Conservation (phyloP, 1,140 invertebrate species). For the Samia ricini region DNA sequence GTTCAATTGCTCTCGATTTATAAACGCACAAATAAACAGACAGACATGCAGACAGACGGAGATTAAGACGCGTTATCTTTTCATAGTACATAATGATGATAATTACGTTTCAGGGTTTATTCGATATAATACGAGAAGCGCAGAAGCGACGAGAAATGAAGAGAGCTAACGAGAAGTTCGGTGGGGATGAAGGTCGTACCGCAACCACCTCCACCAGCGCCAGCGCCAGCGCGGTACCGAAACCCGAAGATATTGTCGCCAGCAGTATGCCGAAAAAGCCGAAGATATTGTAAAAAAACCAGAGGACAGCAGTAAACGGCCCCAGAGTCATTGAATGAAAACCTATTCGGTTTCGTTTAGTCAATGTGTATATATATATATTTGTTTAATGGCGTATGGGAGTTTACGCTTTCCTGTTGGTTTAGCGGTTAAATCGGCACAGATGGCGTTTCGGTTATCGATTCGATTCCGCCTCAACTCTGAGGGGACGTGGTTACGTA, state of each 20-base stretch:
- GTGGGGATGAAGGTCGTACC: too few species aligned
- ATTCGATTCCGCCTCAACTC: not conserved
- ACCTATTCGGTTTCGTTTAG: constrained; percentile 18
- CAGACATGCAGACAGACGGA: too few species aligned
- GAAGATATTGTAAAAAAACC: constrained; percentile 20
- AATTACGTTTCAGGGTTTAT: constrained; percentile 53
- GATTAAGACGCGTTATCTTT: too few species aligned
- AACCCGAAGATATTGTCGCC: not conserved
- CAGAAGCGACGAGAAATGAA: constrained; percentile 61
- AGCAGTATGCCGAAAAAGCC: too few species aligned
- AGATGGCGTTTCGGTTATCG: constrained; percentile 27
- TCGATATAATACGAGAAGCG: constrained; percentile 65
- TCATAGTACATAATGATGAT: too few species aligned
- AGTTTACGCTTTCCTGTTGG: constrained; percentile 44
- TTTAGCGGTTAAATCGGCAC: constrained; percentile 53
- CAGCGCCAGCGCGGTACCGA: constrained; percentile 33
- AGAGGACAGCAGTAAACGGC: constrained; percentile 57
- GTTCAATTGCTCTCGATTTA: too few species aligned
- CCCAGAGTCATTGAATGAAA: constrained; percentile 50
- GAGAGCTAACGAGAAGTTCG: constrained; percentile 51
- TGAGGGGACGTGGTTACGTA: too few species aligned
- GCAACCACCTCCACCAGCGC: constrained; percentile 47
- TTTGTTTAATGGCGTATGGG: too few species aligned
- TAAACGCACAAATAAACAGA: too few species aligned
- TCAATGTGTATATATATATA: constrained; percentile 35